Conservation (phyloP, 2,113 vertebrate genomes). For the Gila orcuttii region DNA sequence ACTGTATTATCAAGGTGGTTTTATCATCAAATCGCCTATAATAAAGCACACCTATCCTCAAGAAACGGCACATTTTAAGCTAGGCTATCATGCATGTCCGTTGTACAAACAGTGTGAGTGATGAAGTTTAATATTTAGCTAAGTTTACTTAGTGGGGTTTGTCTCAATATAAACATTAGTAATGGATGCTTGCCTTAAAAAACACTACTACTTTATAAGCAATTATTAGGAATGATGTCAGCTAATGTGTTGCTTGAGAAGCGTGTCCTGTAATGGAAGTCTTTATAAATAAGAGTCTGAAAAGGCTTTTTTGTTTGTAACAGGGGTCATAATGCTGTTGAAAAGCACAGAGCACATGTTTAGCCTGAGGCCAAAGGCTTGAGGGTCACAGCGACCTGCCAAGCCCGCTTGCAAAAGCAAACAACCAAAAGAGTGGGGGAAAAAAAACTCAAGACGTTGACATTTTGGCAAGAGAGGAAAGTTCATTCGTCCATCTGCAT, state of each 20-base stretch:
- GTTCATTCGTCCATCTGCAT: constrained; percentile 45
- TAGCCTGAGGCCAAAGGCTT: constrained; percentile 15
- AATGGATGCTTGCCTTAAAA: not conserved
- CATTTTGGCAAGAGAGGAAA: constrained; percentile 56
- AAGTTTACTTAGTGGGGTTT: not conserved
- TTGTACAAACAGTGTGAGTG: not conserved
- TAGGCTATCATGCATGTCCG: not conserved
- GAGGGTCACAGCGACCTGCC: constrained; percentile 39
- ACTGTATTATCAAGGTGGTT: not conserved
- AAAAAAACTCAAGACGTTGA: constrained; percentile 50
- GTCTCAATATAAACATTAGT: not conserved
- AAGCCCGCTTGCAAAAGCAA: constrained; percentile 30
- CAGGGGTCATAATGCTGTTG: constrained; percentile 18
- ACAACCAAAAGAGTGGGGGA: constrained; percentile 15
- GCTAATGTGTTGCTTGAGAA: not conserved
- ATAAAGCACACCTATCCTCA: not conserved
- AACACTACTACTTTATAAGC: not conserved
- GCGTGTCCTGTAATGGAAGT: not conserved
- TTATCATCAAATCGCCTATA: not conserved
- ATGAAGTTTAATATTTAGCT: not conserved
- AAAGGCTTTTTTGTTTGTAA: constrained; percentile 18
- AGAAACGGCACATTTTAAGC: not conserved
- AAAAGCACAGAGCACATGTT: constrained; percentile 4
- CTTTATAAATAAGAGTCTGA: not conserved
- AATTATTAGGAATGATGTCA: not conserved